A percentile compares a stretch with the other conserved stretches of the same genome.
Evolutionary conservation across 2,797 vertebrate species (phyloP).

Genomic region (Nyctalus aviator): DNA sequence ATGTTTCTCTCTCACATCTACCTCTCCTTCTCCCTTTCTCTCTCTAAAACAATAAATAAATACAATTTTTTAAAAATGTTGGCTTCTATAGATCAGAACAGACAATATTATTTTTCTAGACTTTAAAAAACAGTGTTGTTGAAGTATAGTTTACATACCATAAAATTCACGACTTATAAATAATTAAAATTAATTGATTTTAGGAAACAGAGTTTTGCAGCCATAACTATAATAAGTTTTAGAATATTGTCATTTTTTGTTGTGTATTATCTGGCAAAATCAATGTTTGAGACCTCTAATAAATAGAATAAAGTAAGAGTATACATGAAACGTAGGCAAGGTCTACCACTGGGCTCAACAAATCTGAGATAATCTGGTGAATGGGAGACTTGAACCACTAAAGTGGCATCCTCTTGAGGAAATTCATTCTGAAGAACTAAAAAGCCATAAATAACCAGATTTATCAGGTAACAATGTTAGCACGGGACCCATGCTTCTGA

Average conservation of each 20-base stretch:
- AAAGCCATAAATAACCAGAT: not conserved
- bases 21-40: not conserved
- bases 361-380: not conserved
- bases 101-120: not conserved
- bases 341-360: not conserved
- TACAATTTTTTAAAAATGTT: not conserved
- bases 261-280: not conserved
- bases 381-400: not conserved
- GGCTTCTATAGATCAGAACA: not conserved
- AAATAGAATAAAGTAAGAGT: not conserved
- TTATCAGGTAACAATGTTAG: not conserved
- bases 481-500: not conserved
- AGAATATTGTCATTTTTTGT: not conserved
- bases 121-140: not conserved
- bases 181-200: not conserved
- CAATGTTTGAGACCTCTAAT: not conserved
- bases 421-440: not conserved
- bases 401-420: not conserved
- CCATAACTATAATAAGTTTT: not conserved
- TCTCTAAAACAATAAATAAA: too few species aligned
- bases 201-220: not conserved
- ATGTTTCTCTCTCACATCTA: not conserved
- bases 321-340: not conserved
- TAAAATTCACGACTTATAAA: not conserved
- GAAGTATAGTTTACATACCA: not conserved